Conservation (phyloP, 1,140 invertebrate genomes). For the Dinoponera quadriceps region DNA sequence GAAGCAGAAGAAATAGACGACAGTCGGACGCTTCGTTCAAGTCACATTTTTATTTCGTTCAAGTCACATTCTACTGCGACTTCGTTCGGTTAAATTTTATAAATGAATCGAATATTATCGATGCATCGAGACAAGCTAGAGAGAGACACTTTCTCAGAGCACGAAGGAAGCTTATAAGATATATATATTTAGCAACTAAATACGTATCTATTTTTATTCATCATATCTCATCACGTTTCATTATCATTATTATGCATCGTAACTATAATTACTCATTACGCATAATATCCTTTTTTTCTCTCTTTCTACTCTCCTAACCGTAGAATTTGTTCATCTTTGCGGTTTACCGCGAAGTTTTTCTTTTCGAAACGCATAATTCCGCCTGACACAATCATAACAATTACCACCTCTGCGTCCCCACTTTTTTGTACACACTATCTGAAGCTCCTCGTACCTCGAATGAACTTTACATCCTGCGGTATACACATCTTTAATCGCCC, state of each 20-base stretch:
- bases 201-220: background rate
- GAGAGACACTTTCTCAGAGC: background rate
- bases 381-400: too few relatives aligned
- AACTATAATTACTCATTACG: background rate
- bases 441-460: background rate
- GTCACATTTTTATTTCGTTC: constrained; percentile 26
- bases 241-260: background rate
- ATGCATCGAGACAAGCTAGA: background rate
- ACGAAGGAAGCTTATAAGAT: constrained; percentile 6
- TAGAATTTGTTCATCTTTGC: background rate
- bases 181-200: constrained; percentile 23
- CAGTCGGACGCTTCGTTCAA: constrained; percentile 2
- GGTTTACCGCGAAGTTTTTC: background rate
- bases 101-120: constrained; percentile 1
- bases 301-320: background rate
- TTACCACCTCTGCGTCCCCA: too few relatives aligned
- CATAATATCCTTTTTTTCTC: background rate
- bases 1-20: constrained; percentile 2
- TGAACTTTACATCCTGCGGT: too few relatives aligned
- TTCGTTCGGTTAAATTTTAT: background rate
- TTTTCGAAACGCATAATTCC: too few relatives aligned
- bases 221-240: constrained; percentile 5
- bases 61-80: constrained; percentile 1
- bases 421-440: background rate
- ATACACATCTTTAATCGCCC: background rate